phyloP scores from a whole-genome alignment of 2,888 invertebrate genomes.

The Poecilobothrus nobilitatus region DNA sequence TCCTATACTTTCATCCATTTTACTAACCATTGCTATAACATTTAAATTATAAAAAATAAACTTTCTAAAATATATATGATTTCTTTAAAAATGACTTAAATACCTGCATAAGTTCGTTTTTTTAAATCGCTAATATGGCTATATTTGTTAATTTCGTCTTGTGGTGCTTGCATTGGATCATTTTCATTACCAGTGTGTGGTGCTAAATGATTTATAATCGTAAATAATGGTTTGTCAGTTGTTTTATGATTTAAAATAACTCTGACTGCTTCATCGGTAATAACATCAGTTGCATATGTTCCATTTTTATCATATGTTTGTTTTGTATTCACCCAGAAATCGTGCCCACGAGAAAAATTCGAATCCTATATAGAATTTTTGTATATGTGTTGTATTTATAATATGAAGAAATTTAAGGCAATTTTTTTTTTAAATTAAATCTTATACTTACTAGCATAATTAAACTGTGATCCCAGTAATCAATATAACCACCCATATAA shows the following conservation, averaged over 20 bases:
- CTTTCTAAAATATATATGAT: too few relatives aligned
- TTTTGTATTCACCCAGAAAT: constrained; percentile 47
- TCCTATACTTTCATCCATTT: constrained; percentile 78
- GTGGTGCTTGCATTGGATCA: constrained; percentile 61
- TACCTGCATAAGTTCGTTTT: constrained; percentile 62
- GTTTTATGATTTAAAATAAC: constrained; percentile 52
- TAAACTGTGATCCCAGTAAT: constrained; percentile 64
- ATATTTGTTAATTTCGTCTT: constrained; percentile 60
- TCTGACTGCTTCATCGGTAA: constrained; percentile 55
- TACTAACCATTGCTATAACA: constrained; percentile 66
- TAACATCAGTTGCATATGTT: constrained; percentile 60
- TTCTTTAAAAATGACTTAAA: constrained; percentile 5
- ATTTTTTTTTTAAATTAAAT: background rate
- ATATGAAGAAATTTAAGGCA: constrained; percentile 18
- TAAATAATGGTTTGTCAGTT: constrained; percentile 56
- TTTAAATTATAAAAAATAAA: background rate
- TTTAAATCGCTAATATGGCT: constrained; percentile 57
- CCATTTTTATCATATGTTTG: constrained; percentile 49
- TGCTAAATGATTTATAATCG: constrained; percentile 71
- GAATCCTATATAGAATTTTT: constrained; percentile 15
- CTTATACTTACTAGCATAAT: constrained; percentile 41
- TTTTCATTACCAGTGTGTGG: constrained; percentile 68
- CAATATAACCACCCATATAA: constrained; percentile 72
- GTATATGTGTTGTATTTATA: too few relatives aligned
- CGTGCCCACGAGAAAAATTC: constrained; percentile 40